phyloP scores from a whole-genome alignment of 2,113 vertebrate genomes.

The Smithornis capensis region DNA sequence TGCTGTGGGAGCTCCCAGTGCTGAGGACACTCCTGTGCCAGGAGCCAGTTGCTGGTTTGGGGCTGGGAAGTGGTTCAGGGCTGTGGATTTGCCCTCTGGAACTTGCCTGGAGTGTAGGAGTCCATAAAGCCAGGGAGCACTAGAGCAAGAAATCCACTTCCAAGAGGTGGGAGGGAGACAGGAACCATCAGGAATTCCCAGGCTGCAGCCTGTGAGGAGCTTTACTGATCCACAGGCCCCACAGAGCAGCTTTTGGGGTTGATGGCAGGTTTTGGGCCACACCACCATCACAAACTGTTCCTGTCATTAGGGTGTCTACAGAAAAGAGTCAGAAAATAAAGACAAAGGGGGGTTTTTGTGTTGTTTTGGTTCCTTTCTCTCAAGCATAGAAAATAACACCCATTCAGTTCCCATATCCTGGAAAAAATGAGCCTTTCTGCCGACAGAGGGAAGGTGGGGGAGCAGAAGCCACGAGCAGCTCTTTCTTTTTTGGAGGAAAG shows the following conservation, averaged over 20 bases:
- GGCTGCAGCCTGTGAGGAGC: background rate
- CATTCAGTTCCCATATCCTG: background rate
- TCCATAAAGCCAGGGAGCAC: background rate
- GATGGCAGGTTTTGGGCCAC: background rate
- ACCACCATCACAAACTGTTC: background rate
- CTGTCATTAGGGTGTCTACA: background rate
- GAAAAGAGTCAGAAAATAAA: slow-evolving; percentile 6
- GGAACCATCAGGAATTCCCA: background rate
- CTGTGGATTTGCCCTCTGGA: background rate
- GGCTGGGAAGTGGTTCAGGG: background rate
- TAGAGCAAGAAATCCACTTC: background rate
- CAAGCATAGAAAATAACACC: background rate
- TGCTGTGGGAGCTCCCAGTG: background rate
- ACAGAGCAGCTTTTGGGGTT: background rate
- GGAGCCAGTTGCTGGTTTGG: background rate
- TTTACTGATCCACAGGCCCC: background rate
- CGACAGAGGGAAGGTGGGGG: background rate
- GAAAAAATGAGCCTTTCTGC: background rate
- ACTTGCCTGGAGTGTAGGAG: background rate
- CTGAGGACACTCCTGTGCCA: background rate
- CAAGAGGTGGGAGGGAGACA: background rate
- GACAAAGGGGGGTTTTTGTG: background rate
- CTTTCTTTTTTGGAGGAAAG: background rate
- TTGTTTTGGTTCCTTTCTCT: background rate
- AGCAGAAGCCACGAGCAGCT: background rate